Evolutionary conservation across 2,888 invertebrate genomes (phyloP), one percentile per base, ranked within the genome.

Genomic region (Lingula anatina): DNA sequence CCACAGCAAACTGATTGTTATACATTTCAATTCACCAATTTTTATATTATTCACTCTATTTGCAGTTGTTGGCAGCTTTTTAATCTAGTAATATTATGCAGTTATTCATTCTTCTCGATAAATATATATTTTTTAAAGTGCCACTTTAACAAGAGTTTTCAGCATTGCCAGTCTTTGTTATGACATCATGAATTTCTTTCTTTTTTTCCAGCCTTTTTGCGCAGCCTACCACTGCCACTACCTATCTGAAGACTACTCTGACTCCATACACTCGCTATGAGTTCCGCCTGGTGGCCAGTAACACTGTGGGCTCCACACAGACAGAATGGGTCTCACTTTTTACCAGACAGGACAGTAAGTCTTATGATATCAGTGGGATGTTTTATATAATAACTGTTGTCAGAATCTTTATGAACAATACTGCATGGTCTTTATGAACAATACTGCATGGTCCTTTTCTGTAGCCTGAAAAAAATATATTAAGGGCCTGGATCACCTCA

Each of bases 301-400:
- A 73, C 51, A 59, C 60, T n/a, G 55, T 55, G 49, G 76, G 75
- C 2, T 48, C 54, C 5, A 66, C 69, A 4, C 49, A 51, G 9
- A 68, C 74, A 15, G 56, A 55, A 18, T 75, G 75, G 76, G 60
- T 59, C 2, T 53, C 61, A 4, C 47, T 65, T 7, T 56, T 59
- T 28, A 76, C 75, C n/a, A 58, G 53, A 47, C 71, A 75, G 49
- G 71, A 71, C 54, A 65, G 75, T 75, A 56, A 61, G 73, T 59
- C 39, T 7, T 15, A 12, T 18, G 21, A 9, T n/a, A 21, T 39
- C n/a, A n/a, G n/a, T n/a, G n/a, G n/a, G n/a, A n/a, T n/a, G n/a
- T n/a, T n/a, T n/a, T n/a, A n/a, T n/a, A n/a, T n/a, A n/a, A n/a
- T n/a, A n/a, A n/a, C n/a, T n/a, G n/a, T n/a, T n/a, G n/a, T n/a